Conservation (phyloP, 2,888 invertebrate genomes). For the Sphaerophoria rueppellii region DNA sequence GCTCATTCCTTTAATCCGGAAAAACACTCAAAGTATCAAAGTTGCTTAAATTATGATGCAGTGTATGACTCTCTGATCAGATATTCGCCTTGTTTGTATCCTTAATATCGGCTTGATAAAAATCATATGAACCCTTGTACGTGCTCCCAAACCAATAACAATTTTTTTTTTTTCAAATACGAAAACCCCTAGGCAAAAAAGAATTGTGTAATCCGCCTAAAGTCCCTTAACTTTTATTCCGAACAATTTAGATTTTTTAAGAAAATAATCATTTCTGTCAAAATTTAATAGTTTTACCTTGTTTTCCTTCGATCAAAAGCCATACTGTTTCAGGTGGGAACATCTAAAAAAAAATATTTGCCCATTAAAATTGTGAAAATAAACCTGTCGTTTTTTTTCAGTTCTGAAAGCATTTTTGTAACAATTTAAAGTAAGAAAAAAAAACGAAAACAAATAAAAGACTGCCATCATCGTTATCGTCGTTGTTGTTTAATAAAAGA, state of each 20-base stretch:
- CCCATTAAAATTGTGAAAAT: conserved; percentile 52
- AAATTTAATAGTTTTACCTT: conserved; percentile 27
- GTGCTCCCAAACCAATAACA: neutral
- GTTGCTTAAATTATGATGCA: no score
- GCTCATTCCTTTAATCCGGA: no score
- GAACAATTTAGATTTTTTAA: conserved; percentile 6
- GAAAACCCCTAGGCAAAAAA: neutral
- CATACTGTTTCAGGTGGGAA: conserved; percentile 6
- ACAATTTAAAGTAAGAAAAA: conserved; percentile 36
- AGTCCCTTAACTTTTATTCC: neutral
- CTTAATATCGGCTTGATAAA: no score
- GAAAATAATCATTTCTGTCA: conserved; percentile 17
- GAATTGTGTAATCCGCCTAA: neutral
- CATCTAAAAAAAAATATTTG: conserved; percentile 6
- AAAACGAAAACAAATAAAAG: conserved; percentile 20
- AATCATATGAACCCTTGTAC: no score
- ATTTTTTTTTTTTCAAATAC: neutral
- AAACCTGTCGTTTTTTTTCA: conserved; percentile 55
- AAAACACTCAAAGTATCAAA: no score
- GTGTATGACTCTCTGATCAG: no score
- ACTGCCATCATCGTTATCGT: conserved; percentile 41
- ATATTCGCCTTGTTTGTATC: no score
- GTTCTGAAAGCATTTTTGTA: conserved; percentile 63
- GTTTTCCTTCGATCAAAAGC: conserved; percentile 27
- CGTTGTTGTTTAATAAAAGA: conserved; percentile 31